phyloP scores from a whole-genome alignment of 2,797 vertebrate species.

The Australoheros facetus region DNA sequence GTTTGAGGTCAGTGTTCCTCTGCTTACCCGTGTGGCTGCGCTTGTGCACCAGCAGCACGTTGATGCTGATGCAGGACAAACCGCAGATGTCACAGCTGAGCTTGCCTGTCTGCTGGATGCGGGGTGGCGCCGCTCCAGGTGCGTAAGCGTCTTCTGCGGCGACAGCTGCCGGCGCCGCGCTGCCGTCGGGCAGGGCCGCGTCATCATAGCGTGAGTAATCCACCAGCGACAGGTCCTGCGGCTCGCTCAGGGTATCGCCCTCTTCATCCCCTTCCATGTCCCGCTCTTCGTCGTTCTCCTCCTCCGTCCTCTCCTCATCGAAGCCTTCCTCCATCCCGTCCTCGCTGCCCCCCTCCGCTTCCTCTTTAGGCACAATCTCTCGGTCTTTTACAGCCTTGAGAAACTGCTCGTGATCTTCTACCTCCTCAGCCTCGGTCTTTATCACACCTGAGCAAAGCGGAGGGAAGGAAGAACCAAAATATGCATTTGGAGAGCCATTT shows the following conservation, averaged over 20 bases:
- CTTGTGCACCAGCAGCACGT: conserved; percentile 96
- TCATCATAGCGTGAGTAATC: conserved; percentile 84
- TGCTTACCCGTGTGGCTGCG: conserved; percentile 95
- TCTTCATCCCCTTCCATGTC: conserved; percentile 65
- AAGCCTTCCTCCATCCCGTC: conserved; percentile 70
- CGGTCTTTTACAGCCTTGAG: conserved; percentile 52
- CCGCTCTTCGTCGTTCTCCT: conserved; percentile 69
- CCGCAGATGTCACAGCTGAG: conserved; percentile 94
- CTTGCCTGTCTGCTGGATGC: conserved; percentile 77
- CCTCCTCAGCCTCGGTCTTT: conserved; percentile 72
- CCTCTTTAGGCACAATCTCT: conserved; percentile 70
- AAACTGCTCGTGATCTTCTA: conserved; percentile 33
- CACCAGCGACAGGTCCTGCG: conserved; percentile 82
- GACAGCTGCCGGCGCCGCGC: conserved; percentile 68
- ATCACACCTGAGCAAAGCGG: conserved; percentile 52
- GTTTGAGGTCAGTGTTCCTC: conserved; percentile 58
- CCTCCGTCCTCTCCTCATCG: conserved; percentile 72
- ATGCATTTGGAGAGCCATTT: neutral
- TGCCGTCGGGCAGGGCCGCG: conserved; percentile 74
- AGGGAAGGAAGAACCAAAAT: neutral
- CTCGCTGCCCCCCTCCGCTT: conserved; percentile 78
- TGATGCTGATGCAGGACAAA: conserved; percentile 94
- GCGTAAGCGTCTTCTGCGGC: conserved; percentile 73
- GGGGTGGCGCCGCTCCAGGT: conserved; percentile 58
- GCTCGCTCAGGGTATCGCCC: conserved; percentile 60